Evolutionary conservation across 2,888 invertebrate species (phyloP).

Genomic region (Ectropis crepuscularia): DNA sequence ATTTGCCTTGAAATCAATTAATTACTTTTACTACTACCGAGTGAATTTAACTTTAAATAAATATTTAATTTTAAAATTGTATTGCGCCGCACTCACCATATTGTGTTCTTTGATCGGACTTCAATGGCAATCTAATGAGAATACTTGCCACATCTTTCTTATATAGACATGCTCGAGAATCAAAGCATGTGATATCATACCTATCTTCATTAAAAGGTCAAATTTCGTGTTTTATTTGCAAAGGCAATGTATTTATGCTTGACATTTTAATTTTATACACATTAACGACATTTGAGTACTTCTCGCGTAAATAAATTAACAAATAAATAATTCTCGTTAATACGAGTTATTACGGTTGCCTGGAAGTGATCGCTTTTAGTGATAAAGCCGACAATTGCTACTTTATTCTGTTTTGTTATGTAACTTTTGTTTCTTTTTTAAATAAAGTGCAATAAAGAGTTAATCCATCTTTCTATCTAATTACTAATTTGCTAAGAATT

Average conservation of each 20-base stretch:
- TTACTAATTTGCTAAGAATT: too few species aligned
- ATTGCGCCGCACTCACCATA: constrained; percentile 52
- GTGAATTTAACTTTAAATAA: too few species aligned
- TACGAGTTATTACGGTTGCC: too few species aligned
- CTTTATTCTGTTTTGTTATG: too few species aligned
- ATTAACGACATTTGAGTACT: constrained; percentile 35
- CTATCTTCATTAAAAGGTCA: constrained; percentile 51
- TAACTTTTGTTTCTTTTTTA: too few species aligned
- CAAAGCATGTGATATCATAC: constrained; percentile 43
- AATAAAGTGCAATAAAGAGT: too few species aligned
- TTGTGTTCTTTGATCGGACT: constrained; percentile 50
- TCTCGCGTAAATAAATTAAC: constrained; percentile 18
- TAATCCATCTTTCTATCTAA: too few species aligned
- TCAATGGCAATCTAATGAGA: constrained; percentile 47
- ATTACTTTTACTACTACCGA: too few species aligned
- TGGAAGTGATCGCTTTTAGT: too few species aligned
- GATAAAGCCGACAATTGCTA: too few species aligned
- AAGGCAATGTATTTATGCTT: constrained; percentile 32
- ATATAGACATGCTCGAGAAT: constrained; percentile 48
- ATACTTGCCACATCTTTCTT: constrained; percentile 41
- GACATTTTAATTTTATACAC: constrained; percentile 48
- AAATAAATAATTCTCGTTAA: constrained; percentile 4
- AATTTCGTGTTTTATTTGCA: constrained; percentile 43
- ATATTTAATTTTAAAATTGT: neutral
- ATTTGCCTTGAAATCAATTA: too few species aligned